These are phyloP conservation scores for Petrolisthes manimaculis DNA, from an alignment of 2,888 invertebrate species.

Conservation along the genomic window DNA sequence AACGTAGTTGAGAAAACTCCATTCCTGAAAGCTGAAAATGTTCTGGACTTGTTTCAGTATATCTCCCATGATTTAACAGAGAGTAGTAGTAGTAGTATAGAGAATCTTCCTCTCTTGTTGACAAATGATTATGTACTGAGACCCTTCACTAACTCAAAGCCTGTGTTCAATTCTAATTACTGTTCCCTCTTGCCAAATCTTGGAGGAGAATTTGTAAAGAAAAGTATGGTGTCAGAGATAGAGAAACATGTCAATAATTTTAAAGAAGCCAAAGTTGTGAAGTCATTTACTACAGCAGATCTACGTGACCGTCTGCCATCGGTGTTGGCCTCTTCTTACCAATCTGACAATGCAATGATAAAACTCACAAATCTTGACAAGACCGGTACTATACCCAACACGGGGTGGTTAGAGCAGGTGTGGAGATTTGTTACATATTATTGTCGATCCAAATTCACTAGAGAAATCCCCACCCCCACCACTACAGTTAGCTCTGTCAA, in stretches of 20 bases:
- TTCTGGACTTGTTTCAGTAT: neutral
- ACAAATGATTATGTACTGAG: slow-evolving; percentile 27
- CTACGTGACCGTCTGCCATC: slow-evolving; percentile 17
- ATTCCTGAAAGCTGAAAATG: slow-evolving; percentile 19
- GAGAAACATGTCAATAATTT: neutral
- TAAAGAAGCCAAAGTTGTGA: slow-evolving; percentile 8
- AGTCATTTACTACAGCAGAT: slow-evolving; percentile 21
- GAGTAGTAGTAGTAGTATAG: neutral
- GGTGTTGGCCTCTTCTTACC: neutral
- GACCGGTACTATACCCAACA: neutral
- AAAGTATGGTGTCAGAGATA: neutral
- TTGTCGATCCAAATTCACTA: neutral
- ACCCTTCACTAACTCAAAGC: slow-evolving; percentile 9
- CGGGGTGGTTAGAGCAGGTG: neutral
- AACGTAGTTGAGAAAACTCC: neutral
- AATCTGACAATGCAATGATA: neutral
- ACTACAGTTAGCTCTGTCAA: neutral
- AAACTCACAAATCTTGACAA: neutral
- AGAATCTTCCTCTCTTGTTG: slow-evolving; percentile 31
- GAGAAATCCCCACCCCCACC: neutral
- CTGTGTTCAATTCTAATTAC: slow-evolving; percentile 39
- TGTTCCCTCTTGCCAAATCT: slow-evolving; percentile 17
- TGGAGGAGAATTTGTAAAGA: slow-evolving; percentile 26
- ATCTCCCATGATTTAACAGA: neutral
- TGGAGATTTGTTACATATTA: slow-evolving; percentile 26